Evolutionary conservation across 53 echinoderm and acorn worm genomes (phyloP).

Genomic region (Apostichopus leukothele): DNA sequence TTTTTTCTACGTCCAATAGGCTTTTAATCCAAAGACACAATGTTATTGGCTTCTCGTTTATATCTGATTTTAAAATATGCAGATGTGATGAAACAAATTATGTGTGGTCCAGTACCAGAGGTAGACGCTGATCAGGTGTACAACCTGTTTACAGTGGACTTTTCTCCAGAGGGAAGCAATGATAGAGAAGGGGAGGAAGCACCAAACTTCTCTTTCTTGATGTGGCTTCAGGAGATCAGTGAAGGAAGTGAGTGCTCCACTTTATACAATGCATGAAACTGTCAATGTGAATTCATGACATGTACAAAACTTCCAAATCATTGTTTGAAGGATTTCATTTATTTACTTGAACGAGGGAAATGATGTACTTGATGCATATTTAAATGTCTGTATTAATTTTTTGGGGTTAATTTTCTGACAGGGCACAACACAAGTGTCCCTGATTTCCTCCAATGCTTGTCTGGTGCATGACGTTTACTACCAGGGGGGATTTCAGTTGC

Average conservation of each 20-base stretch:
- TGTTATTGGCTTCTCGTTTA: too few relatives aligned
- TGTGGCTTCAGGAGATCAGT: neutral
- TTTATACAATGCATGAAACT: neutral
- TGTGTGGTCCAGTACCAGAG: slow-evolving; percentile 9
- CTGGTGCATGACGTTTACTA: neutral
- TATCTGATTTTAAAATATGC: neutral
- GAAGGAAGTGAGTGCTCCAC: neutral
- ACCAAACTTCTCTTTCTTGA: neutral
- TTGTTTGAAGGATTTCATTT: too few relatives aligned
- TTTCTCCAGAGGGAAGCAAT: slow-evolving; percentile 2
- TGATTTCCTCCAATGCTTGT: neutral
- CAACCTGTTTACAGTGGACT: neutral
- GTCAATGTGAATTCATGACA: neutral
- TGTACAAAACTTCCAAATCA: too few relatives aligned
- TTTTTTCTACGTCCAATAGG: too few relatives aligned
- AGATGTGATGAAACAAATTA: neutral
- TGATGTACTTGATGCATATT: too few relatives aligned
- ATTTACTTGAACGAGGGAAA: too few relatives aligned
- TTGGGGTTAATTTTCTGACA: neutral
- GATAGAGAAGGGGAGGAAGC: neutral
- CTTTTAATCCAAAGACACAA: too few relatives aligned
- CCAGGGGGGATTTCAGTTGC: neutral
- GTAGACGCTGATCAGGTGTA: neutral
- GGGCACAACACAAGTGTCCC: neutral
- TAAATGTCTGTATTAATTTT: too few relatives aligned